Conservation (phyloP, 2,113 vertebrate genomes). For the Sapajus apella region DNA sequence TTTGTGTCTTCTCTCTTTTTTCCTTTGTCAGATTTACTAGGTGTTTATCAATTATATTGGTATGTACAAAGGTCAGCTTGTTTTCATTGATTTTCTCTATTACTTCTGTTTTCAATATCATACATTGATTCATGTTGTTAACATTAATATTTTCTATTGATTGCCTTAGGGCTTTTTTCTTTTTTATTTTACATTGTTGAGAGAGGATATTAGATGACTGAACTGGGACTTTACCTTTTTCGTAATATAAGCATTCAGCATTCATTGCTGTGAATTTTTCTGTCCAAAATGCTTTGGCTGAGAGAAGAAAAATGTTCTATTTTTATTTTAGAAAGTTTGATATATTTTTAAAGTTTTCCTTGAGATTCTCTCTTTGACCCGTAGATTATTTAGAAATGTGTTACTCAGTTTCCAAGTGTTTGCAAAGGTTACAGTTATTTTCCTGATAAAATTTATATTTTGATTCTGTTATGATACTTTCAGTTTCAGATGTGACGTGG, state of each 20-base stretch:
- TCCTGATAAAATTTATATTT: background rate
- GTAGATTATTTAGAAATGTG: background rate
- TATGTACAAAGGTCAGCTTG: background rate
- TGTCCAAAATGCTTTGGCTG: background rate
- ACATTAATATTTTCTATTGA: background rate
- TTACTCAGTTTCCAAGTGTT: background rate
- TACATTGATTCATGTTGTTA: background rate
- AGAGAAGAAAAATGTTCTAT: background rate
- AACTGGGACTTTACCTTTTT: background rate
- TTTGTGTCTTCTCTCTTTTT: background rate
- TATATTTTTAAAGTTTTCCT: background rate
- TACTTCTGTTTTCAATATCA: background rate
- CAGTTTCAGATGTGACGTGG: background rate
- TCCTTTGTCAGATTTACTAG: background rate
- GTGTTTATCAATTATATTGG: no score
- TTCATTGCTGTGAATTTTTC: background rate
- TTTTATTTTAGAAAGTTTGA: background rate
- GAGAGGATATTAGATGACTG: background rate
- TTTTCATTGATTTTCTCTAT: background rate
- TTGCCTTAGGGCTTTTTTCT: background rate
- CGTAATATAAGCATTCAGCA: background rate
- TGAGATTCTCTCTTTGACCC: background rate
- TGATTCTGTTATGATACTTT: background rate
- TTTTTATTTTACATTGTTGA: background rate
- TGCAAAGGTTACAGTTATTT: background rate